Conservation (phyloP, 1,140 invertebrate species). For the Anadara kagoshimensis region DNA sequence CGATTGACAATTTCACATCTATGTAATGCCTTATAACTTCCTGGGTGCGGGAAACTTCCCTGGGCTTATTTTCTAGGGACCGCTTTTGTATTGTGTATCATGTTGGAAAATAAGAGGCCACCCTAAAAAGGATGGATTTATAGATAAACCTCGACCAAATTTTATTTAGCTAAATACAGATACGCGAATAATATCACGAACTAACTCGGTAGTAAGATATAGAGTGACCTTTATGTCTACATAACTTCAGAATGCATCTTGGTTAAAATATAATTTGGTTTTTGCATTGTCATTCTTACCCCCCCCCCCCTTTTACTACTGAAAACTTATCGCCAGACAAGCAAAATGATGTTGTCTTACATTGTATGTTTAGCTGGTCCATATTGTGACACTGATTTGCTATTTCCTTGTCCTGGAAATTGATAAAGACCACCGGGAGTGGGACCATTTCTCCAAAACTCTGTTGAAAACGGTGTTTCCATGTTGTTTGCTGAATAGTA, state of each 20-base stretch:
- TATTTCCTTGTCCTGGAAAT: slow-evolving; percentile 43
- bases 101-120: too few relatives aligned
- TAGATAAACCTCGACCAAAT: too few relatives aligned
- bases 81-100: too few relatives aligned
- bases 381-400: slow-evolving; percentile 25
- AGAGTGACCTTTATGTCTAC: too few relatives aligned
- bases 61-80: too few relatives aligned
- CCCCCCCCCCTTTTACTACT: neutral
- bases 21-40: too few relatives aligned
- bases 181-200: too few relatives aligned
- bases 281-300: neutral
- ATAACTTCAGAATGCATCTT: neutral
- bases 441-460: slow-evolving; percentile 66
- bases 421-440: slow-evolving; percentile 59
- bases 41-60: too few relatives aligned
- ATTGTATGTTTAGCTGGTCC: slow-evolving; percentile 53
- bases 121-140: neutral
- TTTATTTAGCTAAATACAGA: too few relatives aligned
- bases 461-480: slow-evolving; percentile 26
- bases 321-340: neutral
- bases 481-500: slow-evolving; percentile 17
- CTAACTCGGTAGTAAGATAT: too few relatives aligned
- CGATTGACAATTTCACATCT: too few relatives aligned
- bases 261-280: neutral
- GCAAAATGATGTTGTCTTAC: slow-evolving; percentile 17